Evolutionary conservation across 2,888 invertebrate genomes (phyloP), one percentile per base, ranked within the genome.

Genomic region (Eristalinus sepulchralis): DNA sequence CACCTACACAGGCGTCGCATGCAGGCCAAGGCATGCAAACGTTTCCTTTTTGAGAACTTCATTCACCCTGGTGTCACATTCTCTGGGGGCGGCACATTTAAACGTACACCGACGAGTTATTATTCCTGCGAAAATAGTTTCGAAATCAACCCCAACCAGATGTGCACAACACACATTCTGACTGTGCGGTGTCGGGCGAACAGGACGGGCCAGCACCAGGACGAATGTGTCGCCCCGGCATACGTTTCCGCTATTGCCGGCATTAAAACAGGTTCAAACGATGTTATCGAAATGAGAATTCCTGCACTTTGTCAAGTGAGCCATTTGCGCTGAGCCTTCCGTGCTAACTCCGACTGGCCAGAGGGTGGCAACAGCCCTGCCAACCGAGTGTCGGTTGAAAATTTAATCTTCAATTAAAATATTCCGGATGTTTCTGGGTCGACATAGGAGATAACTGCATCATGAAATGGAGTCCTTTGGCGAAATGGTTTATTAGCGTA

Each of bases 251-350:
- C 73, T 64, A 64, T 81, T 63, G 64, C 36, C 70, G 17, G 64
- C 67, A 68, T 71, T 71, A 64, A 67, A 67, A 71, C 62, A 68
- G 73, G 63, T 75, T 82, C 82, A 82, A 78, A 75, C 59, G 82
- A 82, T 82, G 73, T 78, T 78, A 83, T 82, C 75, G 66, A 75
- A 79, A 86, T 75, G 78, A 34, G 73, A 78, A 75, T 83, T 71
- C 34, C 67, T 71, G 70, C 66, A 78, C 75, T 79, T 82, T 83
- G 86, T 86, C 86, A 86, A 75, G 63, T 75, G 78, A 57, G 62
- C 68, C 72, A 47, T 77, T 72, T 55, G 57, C 17, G 13, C 31
- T 53, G 72, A 20, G 71, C 59, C 57, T 73, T 55, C 53, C 22
- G 60, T 59, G 36, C 27, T 39, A 36, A 8, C 31, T 17, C 34